Evolutionary conservation across 2,888 invertebrate species (phyloP).

Genomic region (Itoplectis maculator): DNA sequence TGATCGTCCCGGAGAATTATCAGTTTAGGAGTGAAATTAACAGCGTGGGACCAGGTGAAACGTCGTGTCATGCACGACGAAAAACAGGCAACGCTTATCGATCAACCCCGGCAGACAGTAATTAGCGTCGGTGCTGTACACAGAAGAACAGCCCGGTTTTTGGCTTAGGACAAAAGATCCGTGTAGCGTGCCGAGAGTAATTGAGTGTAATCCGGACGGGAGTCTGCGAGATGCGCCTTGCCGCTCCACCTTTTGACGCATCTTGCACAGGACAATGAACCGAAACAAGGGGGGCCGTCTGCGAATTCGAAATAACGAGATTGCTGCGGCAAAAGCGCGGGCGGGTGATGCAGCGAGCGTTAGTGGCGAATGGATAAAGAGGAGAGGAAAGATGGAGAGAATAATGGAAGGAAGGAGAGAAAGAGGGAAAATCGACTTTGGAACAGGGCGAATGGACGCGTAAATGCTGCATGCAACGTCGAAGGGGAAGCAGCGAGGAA

Average conservation of each 20-base stretch:
- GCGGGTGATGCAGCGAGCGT: slow-evolving; percentile 9
- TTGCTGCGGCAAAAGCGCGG: slow-evolving; percentile 31
- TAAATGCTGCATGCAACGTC: neutral
- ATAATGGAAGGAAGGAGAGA: too few species aligned
- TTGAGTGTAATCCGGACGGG: slow-evolving; percentile 56
- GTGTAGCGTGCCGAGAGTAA: slow-evolving; percentile 20
- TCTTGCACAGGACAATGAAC: slow-evolving; percentile 24
- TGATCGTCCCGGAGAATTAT: slow-evolving; percentile 16
- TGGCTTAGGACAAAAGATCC: slow-evolving; percentile 30
- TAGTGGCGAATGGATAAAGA: slow-evolving; percentile 14
- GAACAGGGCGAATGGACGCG: neutral
- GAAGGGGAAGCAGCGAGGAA: neutral
- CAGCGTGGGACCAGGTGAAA: slow-evolving; percentile 4
- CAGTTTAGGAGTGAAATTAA: slow-evolving; percentile 27
- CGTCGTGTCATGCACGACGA: neutral
- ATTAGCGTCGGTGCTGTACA: slow-evolving; percentile 13
- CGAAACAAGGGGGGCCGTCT: slow-evolving; percentile 1
- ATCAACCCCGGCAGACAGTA: neutral
- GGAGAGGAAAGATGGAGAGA: too few species aligned
- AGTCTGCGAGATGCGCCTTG: neutral
- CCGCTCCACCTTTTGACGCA: slow-evolving; percentile 27
- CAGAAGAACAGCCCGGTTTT: slow-evolving; percentile 15
- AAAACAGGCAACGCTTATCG: slow-evolving; percentile 22
- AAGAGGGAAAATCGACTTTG: slow-evolving; percentile 29
- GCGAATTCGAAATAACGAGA: slow-evolving; percentile 51